Percentiles rank a stretch among this genome's conserved stretches.
Conservation (phyloP, 2,888 invertebrate species). For the Amblyteles armatorius region DNA sequence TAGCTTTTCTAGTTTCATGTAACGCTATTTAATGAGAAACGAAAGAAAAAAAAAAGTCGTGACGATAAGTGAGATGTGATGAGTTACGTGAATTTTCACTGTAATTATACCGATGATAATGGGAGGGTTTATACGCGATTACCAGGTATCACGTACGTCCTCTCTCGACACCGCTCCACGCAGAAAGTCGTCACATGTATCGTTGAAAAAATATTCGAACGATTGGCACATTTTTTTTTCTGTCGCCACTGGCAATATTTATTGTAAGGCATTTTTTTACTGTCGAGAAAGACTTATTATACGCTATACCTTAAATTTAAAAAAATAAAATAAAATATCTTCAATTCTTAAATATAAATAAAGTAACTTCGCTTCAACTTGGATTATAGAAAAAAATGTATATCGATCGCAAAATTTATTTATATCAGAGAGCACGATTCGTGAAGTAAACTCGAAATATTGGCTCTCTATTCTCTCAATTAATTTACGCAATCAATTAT, state of each 20-base stretch:
- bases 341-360: not conserved
- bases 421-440: constrained; percentile 15
- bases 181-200: constrained; percentile 63
- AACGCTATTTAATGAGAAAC: constrained; percentile 61
- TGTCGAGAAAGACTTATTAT: not conserved
- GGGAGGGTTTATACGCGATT: constrained; percentile 83
- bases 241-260: not conserved
- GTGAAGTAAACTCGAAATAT: not conserved
- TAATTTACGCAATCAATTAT: no score
- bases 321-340: not conserved
- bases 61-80: constrained; percentile 30
- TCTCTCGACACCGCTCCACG: constrained; percentile 83
- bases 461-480: not conserved
- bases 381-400: not conserved
- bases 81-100: constrained; percentile 57
- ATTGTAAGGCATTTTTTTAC: not conserved
- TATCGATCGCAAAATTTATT: not conserved
- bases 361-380: not conserved
- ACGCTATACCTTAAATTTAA: not conserved
- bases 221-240: not conserved
- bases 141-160: constrained; percentile 83
- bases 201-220: constrained; percentile 1
- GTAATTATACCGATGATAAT: constrained; percentile 77
- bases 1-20: constrained; percentile 71
- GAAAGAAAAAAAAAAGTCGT: constrained; percentile 36